A percentile compares a stretch with the other conserved stretches of the same genome.
phyloP scores from a whole-genome alignment of 1,140 invertebrate species.

The Papilio xuthus region DNA sequence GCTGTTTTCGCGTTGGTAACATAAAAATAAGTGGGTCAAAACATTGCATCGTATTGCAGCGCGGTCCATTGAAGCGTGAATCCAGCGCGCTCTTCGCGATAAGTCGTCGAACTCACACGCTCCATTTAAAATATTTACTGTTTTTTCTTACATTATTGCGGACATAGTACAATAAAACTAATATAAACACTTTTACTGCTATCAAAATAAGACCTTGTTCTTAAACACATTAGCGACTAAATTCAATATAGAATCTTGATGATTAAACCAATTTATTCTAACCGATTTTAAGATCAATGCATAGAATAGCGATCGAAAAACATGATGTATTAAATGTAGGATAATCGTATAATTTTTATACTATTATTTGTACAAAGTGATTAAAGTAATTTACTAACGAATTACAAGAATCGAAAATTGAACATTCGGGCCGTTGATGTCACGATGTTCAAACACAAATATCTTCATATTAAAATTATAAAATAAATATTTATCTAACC shows the following conservation, averaged over 20 bases:
- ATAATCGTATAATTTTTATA: neutral
- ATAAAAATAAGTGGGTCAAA: conserved; percentile 68
- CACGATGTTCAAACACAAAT: neutral
- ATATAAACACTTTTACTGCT: conserved; percentile 16
- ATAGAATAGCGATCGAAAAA: no score
- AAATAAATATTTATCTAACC: neutral
- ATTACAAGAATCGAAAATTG: neutral
- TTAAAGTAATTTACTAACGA: neutral
- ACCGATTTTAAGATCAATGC: neutral
- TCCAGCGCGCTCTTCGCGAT: conserved; percentile 64
- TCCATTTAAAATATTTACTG: conserved; percentile 63
- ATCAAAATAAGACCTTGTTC: neutral
- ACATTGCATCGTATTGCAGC: conserved; percentile 70
- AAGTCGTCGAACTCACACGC: conserved; percentile 68
- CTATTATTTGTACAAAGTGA: neutral
- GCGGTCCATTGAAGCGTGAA: conserved; percentile 60
- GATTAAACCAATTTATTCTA: neutral
- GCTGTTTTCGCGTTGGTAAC: conserved; percentile 55
- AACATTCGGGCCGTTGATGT: neutral
- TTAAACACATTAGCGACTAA: neutral
- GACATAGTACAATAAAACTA: neutral
- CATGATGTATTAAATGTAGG: neutral
- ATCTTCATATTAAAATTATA: neutral
- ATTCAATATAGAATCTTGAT: neutral
- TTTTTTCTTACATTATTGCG: neutral